Percentiles rank a stretch among this genome's conserved stretches.
These are phyloP conservation scores for Erythrocebus patas DNA, from an alignment of 2,113 vertebrate genomes.

Conservation along the genomic window DNA sequence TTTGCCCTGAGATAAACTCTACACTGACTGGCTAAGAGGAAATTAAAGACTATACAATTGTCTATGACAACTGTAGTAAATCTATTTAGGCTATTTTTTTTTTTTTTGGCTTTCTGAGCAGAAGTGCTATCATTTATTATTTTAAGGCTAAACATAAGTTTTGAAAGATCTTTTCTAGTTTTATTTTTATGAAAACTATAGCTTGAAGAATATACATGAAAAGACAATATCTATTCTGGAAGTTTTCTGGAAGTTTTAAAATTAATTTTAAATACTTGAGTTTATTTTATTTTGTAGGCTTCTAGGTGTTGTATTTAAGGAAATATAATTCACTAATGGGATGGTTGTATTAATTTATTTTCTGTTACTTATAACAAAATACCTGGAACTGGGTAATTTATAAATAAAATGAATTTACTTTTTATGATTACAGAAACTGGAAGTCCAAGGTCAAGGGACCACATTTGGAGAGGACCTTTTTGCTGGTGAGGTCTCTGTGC, in stretches of 20 bases:
- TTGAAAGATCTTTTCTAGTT: not conserved
- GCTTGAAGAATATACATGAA: not conserved
- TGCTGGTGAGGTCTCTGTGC: not conserved
- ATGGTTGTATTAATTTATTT: not conserved
- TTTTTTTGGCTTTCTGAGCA: not conserved
- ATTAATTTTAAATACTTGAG: not conserved
- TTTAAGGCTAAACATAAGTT: not conserved
- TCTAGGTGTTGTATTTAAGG: not conserved
- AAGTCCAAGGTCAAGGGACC: not conserved
- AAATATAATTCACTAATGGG: not conserved
- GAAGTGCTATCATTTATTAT: not conserved
- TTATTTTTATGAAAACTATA: not conserved
- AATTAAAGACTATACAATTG: not conserved
- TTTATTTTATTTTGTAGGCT: not conserved
- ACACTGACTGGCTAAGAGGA: not conserved
- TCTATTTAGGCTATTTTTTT: not conserved
- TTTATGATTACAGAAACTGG: not conserved
- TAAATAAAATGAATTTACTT: not conserved
- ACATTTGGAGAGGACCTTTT: not conserved
- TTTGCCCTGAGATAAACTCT: not conserved
- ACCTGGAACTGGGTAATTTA: not conserved
- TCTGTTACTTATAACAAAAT: not conserved
- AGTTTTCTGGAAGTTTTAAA: not conserved
- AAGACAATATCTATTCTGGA: not conserved
- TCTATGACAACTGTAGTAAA: not conserved